A percentile compares a stretch with the other conserved stretches of the same genome.
Evolutionary conservation across 2,113 vertebrate species (phyloP).

Genomic region (Neolamprologus longior): DNA sequence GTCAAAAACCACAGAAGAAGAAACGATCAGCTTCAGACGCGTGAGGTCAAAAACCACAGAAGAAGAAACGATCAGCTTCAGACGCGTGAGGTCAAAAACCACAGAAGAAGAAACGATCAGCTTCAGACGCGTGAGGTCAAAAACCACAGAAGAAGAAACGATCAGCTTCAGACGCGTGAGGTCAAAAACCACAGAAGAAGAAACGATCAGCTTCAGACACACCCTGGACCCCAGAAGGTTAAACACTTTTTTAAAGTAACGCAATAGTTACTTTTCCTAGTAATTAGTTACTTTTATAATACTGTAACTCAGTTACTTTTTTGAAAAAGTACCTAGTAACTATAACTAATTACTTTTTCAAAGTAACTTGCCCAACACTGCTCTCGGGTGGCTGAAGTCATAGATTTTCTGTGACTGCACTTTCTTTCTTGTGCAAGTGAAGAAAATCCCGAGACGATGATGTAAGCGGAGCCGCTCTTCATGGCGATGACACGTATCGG

Average conservation of each 20-base stretch:
- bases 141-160: background rate
- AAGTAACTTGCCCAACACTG: background rate
- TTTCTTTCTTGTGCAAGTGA: rapidly evolving
- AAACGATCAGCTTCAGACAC: no score
- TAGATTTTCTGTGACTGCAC: background rate
- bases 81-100: rapidly evolving
- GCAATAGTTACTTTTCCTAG: background rate
- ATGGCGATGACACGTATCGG: rapidly evolving
- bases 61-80: no score
- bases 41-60: no score
- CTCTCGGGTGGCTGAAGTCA: background rate
- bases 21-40: no score
- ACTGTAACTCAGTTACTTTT: background rate
- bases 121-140: rapidly evolving
- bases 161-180: rapidly evolving
- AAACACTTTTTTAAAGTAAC: background rate
- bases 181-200: no score
- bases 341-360: background rate
- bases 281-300: background rate
- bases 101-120: background rate
- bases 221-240: background rate
- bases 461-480: background rate
- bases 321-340: rapidly evolving
- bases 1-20: no score
- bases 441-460: background rate